Base-by-base conservation (phyloP, 1,140 invertebrate species). In the Apis laboriosa region DNA sequence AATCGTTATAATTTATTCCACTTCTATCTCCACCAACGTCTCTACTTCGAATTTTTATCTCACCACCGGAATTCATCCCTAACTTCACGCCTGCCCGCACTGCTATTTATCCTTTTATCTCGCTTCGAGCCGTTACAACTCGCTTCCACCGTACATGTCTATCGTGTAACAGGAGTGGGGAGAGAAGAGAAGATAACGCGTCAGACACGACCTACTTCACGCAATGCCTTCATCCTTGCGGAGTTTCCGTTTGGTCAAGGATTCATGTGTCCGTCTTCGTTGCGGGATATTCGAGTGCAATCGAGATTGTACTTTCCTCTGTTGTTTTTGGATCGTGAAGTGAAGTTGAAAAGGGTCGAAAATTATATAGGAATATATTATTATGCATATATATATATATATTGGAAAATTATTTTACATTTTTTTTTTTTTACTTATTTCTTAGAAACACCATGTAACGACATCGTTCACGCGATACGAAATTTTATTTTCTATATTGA, bases 121-220 rank as follows among this genome's bases (percentile, higher is more conserved):
- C 11, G 7, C 34, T 3, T 21, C 19, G 43, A 8, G 71, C 34
- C 56, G 53, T 64, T 63, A 64, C 61, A n/a, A 34, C 2, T 34
- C 58, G 60, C 9, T 63, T 28, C 58, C 60, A 13, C 55, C 73
- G 55, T 49, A 55, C 53, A 11, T 49, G 83, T 67, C 73, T 51
- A 63, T 85, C 43, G 66, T 2, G 55, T 55, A 82, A 73, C 0
- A 7, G 34, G 84, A 83, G 70, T 77, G 76, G 63, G 74, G 49
- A 34, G 34, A 34, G 34, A 2, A 55, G 11, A 2, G 15, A 74
- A 85, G 82, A 85, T 85, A 82, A 68, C 43, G 67, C 83, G 60
- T 77, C 83, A 71, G 51, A 58, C 55, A 34, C 72, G 72, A 81
- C 51, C 73, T 43, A 85, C 55, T 85, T 85, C 80, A 77, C 63